A percentile compares a stretch with the other conserved stretches of the same genome.
Evolutionary conservation across 2,113 vertebrate genomes (phyloP).

Genomic region (Erythrocercus mccallii): DNA sequence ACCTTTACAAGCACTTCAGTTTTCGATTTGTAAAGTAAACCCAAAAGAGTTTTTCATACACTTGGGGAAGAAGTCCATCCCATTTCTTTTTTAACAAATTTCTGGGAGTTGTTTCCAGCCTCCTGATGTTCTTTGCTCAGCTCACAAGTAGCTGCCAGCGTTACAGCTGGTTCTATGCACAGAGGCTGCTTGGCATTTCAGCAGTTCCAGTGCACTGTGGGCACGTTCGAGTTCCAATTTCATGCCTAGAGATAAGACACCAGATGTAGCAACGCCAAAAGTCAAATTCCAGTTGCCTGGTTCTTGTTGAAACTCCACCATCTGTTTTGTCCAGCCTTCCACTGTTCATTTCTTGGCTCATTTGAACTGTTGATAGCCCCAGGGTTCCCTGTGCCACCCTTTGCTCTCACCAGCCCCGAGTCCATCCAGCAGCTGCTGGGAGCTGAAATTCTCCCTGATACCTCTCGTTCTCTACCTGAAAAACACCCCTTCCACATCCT

Average conservation of each 20-base stretch:
- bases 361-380: not conserved
- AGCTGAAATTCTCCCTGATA: not conserved
- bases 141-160: not conserved
- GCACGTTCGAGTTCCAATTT: not conserved
- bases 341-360: not conserved
- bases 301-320: not conserved
- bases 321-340: not conserved
- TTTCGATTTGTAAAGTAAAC: not conserved
- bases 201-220: too few relatives aligned
- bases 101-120: not conserved
- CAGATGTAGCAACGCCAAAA: not conserved
- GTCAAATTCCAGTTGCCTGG: not conserved
- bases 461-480: too few relatives aligned
- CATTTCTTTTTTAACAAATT: not conserved
- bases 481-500: not conserved
- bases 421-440: not conserved
- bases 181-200: not conserved
- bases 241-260: not conserved
- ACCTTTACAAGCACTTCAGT: not conserved
- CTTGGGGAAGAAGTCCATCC: not conserved
- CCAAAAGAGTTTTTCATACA: too few relatives aligned
- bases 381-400: not conserved
- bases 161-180: not conserved
- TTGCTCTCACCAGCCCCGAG: not conserved
- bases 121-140: not conserved